Base-by-base conservation (phyloP, 1,140 invertebrate species). In the Drosophila littoralis region DNA sequence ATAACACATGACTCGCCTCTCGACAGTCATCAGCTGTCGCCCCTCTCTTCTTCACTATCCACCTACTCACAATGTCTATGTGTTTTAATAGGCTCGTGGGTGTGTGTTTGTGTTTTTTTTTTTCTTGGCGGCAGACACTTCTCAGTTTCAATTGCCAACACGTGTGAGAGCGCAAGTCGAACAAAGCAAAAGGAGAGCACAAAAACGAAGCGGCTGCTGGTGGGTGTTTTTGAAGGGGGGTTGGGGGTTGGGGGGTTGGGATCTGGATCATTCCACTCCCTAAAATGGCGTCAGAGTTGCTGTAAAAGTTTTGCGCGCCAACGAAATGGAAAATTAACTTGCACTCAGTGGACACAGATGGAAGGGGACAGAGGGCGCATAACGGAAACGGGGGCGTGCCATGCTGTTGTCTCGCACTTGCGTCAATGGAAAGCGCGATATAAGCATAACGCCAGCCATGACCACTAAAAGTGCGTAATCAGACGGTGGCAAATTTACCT, bases 121-220 rank as follows among this genome's bases (percentile, higher is more conserved):
- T 50, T 32, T 12, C 28, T 55, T 38, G 7, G 22, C 50, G 10
- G 59, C 58, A 68, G 65, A 61, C 71, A 68, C 67, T 75, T 86
- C 78, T 65, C 72, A 83, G 81, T 75, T 86, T 82, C 78, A 83
- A 89, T 80, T 88, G 80, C 77, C 67, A 59, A 78, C 83, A 88
- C 83, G 84, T 88, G 83, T 83, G 75, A 61, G 79, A 61, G 79
- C 58, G 69, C 38, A 5, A 15, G 33, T 13, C 40, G 40, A 40
- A 42, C 73, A 52, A 82, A 77, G 75, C 50, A 89, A 75, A 67
- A 55, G 69, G 40, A 70, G 51, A 70, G 38, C 6, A n/a, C 42
- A n/a, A 36, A 51, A 66, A 51, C 36, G 45, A 17, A 55, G 58
- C 50, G 32, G 3, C 35, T 32, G 42, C 13, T 10, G 15, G 2